Evolutionary conservation across 2,888 invertebrate genomes (phyloP).

Genomic region (Hirtodrosophila cameraria): DNA sequence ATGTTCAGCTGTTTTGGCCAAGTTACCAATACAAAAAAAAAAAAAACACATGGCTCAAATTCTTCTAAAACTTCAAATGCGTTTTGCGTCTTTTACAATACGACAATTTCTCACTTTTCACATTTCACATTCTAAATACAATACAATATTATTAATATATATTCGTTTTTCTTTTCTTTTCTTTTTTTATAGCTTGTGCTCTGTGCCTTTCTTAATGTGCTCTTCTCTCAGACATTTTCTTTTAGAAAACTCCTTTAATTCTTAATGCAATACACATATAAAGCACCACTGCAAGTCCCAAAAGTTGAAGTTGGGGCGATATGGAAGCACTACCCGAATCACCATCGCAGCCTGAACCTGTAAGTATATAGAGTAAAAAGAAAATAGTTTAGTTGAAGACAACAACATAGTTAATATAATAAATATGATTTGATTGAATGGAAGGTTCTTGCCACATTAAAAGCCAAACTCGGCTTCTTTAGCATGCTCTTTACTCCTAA

Average conservation of each 20-base stretch:
- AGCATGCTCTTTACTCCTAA: constrained; percentile 24
- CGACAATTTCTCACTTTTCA: constrained; percentile 27
- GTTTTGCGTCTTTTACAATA: constrained; percentile 36
- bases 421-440: constrained; percentile 44
- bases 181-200: constrained; percentile 27
- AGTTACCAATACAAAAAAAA: too few relatives aligned
- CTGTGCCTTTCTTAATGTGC: constrained; percentile 22
- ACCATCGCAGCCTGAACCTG: constrained; percentile 73
- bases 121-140: constrained; percentile 43
- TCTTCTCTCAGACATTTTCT: constrained; percentile 54
- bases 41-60: constrained; percentile 44
- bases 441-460: constrained; percentile 24
- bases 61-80: constrained; percentile 52
- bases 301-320: constrained; percentile 46
- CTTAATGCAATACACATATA: constrained; percentile 48
- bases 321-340: constrained; percentile 71
- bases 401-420: background rate
- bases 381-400: constrained; percentile 10
- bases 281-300: constrained; percentile 54
- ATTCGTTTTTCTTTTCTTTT: constrained; percentile 33
- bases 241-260: constrained; percentile 68
- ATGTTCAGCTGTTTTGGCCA: constrained; percentile 64
- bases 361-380: constrained; percentile 30
- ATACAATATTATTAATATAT: constrained; percentile 41
- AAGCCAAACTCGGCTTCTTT: constrained; percentile 10